Conservation (phyloP, 2,797 vertebrate species). For the Saguinus oedipus region DNA sequence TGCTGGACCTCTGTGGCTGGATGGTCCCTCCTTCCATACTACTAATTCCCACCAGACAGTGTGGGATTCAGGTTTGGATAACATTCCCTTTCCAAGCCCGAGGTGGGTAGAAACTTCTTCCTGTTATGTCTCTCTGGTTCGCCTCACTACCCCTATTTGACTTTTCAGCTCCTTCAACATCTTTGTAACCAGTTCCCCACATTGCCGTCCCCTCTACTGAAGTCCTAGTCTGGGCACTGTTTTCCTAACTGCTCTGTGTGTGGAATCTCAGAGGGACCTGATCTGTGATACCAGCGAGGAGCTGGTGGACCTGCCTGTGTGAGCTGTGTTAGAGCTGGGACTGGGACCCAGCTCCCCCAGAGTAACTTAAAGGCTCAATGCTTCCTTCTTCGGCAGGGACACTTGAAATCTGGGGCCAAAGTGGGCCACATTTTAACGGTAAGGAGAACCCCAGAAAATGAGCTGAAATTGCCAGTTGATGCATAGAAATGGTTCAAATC, state of each 20-base stretch:
- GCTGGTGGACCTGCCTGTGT: background rate
- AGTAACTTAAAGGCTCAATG: background rate
- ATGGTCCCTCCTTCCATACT: background rate
- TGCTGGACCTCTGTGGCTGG: background rate
- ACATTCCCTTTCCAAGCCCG: background rate
- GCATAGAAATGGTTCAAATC: background rate
- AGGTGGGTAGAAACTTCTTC: background rate
- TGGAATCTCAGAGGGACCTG: too few relatives aligned
- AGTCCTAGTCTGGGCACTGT: background rate
- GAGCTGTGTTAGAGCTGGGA: background rate
- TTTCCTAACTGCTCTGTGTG: background rate
- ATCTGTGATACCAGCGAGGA: background rate
- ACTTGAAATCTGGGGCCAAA: background rate
- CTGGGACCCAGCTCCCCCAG: background rate
- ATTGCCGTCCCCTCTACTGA: background rate
- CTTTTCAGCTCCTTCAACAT: background rate
- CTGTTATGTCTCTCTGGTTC: background rate
- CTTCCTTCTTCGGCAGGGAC: background rate
- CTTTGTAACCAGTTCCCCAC: background rate
- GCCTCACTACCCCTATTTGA: too few relatives aligned
- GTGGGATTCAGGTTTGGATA: background rate
- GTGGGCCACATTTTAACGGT: background rate
- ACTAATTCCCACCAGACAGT: fast-evolving
- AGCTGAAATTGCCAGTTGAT: background rate
- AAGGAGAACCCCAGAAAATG: background rate